Percentiles rank a stretch among this genome's conserved stretches.
phyloP scores from a whole-genome alignment of 2,113 vertebrate species.

The Manacus vitellinus region DNA sequence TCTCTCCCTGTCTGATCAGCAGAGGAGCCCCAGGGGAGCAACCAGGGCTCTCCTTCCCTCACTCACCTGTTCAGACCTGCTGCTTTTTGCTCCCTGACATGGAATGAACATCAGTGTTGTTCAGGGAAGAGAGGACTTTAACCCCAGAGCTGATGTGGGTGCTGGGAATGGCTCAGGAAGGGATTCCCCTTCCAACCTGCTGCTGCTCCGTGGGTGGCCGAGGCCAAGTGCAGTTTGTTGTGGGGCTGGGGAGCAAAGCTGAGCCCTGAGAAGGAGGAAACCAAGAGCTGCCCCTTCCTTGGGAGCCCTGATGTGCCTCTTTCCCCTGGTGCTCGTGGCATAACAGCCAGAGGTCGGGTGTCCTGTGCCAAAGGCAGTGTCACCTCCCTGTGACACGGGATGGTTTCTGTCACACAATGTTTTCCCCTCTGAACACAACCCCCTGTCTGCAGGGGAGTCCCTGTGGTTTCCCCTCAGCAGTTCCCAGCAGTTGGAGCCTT shows the following conservation, averaged over 20 bases:
- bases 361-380: background rate
- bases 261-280: background rate
- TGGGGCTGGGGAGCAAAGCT: background rate
- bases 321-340: background rate
- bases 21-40: background rate
- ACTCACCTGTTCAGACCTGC: conserved; percentile 31
- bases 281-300: background rate
- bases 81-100: background rate
- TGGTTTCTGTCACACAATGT: background rate
- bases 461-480: background rate
- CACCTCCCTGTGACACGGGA: background rate
- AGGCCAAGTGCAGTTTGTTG: background rate
- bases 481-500: background rate
- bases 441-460: background rate
- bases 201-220: background rate
- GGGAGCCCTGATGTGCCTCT: background rate
- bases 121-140: background rate
- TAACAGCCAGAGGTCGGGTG: background rate
- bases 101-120: background rate
- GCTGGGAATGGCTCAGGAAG: background rate
- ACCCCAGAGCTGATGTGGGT: background rate
- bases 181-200: background rate
- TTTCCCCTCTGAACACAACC: background rate
- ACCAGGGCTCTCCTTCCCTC: background rate
- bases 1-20: conserved; percentile 4